Base-by-base conservation (phyloP, 1,140 invertebrate genomes). In the Telenomus remus region DNA sequence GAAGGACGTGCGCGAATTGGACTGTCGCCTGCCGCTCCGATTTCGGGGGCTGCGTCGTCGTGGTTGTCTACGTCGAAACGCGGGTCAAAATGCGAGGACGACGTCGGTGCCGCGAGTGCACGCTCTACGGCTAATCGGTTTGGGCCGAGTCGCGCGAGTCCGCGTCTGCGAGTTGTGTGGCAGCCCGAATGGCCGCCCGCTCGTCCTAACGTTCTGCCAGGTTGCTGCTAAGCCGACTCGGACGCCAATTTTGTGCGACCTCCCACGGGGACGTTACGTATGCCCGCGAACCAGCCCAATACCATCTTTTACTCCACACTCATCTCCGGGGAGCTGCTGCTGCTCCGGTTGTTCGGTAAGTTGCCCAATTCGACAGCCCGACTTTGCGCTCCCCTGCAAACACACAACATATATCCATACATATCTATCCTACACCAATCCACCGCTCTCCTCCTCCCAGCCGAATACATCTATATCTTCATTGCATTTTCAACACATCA, bases 21-120 rank as follows among this genome's bases (percentile, higher is more conserved):
- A 63, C 60, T 63, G 60, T 46, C 51, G 19, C 53, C 59, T 49
- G 48, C 49, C 51, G 59, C 48, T 63, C 59, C 59, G 48, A 61
- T 53, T 63, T 63, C 59, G 59, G 59, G 57, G 49, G 59, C 59
- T 63, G 39, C 37, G 59, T 63, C 48, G 14, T 63, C 27, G 48
- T 33, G 4, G 39, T 53, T n/a, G 49, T 13, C 47, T 15, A 46
- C 0, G 27, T 47, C 19, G 11, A 44, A 13, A 11, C 43, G 27
- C 14, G 12, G 42, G 16, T 37, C 59, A 42, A 44, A 53, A 63
- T 53, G 59, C 51, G 42, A 53, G 16, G 50, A 12, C 59, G 49
- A 33, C 37, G 49, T 53, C 48, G 48, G 59, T 43, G 14, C 37
- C 59, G 59, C 48, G 59, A 13, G 55, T 59, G 55, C 55, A 39